phyloP scores from a whole-genome alignment of 2,888 invertebrate genomes.

The Prionchulus punctatus region DNA sequence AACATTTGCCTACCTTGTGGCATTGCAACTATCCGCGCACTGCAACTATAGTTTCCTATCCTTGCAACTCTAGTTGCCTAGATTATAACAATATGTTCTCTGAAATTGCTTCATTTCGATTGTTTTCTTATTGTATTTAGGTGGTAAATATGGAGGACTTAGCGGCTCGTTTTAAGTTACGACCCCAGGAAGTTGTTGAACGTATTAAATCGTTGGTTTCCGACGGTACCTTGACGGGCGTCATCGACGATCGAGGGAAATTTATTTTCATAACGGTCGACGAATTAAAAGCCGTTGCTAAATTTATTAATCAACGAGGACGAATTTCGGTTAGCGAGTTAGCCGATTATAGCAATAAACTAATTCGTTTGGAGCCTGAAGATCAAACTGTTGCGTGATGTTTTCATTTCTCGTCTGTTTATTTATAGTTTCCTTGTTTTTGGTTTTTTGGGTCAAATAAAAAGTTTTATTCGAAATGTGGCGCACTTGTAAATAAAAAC shows the following conservation, averaged over 20 bases:
- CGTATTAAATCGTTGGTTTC: constrained; percentile 67
- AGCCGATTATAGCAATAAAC: constrained; percentile 76
- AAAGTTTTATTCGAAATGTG: too few species aligned
- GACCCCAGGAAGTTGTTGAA: constrained; percentile 36
- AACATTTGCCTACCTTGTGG: too few species aligned
- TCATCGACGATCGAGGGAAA: constrained; percentile 95
- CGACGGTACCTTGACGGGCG: constrained; percentile 69
- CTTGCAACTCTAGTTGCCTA: too few species aligned
- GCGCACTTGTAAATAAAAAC: too few species aligned
- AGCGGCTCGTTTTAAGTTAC: constrained; percentile 23
- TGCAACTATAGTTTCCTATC: too few species aligned
- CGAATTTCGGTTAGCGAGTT: constrained; percentile 80
- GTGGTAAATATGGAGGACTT: constrained; percentile 30
- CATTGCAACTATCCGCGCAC: too few species aligned
- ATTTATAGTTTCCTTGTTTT: too few species aligned
- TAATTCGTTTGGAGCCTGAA: constrained; percentile 54
- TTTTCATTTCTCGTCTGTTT: too few species aligned
- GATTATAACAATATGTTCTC: too few species aligned
- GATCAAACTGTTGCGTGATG: too few species aligned
- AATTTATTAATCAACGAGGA: constrained; percentile 81
- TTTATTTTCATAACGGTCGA: constrained; percentile 87
- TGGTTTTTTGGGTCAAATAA: too few species aligned
- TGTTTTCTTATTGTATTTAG: constrained; percentile 13
- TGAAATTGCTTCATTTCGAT: not conserved
- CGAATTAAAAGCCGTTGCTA: constrained; percentile 78